Conservation (phyloP, 1,140 invertebrate genomes). For the Asbolus verrucosus region DNA sequence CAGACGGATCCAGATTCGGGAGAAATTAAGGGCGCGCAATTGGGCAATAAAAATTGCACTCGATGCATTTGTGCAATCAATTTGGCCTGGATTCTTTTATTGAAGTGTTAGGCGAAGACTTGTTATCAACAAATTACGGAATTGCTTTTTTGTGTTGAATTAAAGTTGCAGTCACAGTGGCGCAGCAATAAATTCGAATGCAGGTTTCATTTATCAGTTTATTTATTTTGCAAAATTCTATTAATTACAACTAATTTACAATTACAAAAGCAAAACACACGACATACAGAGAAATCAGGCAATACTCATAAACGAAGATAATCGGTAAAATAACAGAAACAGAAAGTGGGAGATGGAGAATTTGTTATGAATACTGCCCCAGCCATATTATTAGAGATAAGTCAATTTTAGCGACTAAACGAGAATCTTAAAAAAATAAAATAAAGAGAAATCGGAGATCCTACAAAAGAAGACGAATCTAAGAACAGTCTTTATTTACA, state of each 20-base stretch:
- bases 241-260: conserved; percentile 47
- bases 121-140: conserved; percentile 30
- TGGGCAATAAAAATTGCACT: conserved; percentile 29
- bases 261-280: conserved; percentile 49
- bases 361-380: conserved; percentile 43
- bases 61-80: conserved; percentile 23
- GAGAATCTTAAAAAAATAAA: conserved; percentile 14
- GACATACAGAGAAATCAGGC: conserved; percentile 49
- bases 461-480: conserved; percentile 43
- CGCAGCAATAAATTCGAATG: not conserved
- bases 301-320: conserved; percentile 43
- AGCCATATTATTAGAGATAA: conserved; percentile 35
- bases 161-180: no score
- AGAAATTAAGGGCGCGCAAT: conserved; percentile 33
- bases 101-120: no score
- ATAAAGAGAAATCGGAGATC: conserved; percentile 40
- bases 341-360: conserved; percentile 35
- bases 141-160: no score
- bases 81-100: conserved; percentile 38
- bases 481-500: conserved; percentile 48
- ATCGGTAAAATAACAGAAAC: conserved; percentile 13
- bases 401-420: conserved; percentile 22
- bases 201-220: conserved; percentile 30
- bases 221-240: conserved; percentile 51
- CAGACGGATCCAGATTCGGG: not conserved